These are phyloP conservation scores for Eupithecia exiguata DNA, from an alignment of 2,888 invertebrate species.

Conservation along the genomic window DNA sequence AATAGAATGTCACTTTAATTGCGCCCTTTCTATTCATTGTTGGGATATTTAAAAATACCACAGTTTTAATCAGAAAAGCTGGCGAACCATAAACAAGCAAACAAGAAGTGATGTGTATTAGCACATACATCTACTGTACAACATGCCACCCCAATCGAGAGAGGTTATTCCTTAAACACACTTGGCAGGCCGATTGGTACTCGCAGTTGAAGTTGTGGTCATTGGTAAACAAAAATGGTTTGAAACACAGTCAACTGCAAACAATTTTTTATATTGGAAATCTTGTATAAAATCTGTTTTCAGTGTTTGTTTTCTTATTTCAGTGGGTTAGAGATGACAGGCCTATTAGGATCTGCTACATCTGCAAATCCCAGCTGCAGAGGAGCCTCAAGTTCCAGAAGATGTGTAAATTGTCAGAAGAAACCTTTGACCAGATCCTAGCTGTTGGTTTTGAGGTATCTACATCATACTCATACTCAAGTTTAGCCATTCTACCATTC, in stretches of 20 bases:
- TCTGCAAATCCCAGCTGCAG: slow-evolving; percentile 17
- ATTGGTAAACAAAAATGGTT: background rate
- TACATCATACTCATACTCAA: background rate
- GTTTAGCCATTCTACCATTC: background rate
- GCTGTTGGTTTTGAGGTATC: slow-evolving; percentile 22
- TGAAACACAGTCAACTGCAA: background rate
- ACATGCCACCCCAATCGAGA: too few species aligned
- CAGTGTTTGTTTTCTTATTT: slow-evolving; percentile 5
- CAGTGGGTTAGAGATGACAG: slow-evolving; percentile 21
- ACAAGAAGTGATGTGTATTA: too few species aligned
- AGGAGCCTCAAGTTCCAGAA: slow-evolving; percentile 12
- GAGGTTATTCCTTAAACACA: too few species aligned
- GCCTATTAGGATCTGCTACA: slow-evolving; percentile 17
- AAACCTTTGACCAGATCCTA: slow-evolving; percentile 20
- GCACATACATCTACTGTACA: too few species aligned
- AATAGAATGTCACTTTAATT: background rate
- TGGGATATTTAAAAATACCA: background rate
- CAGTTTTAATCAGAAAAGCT: background rate
- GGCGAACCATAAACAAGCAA: too few species aligned
- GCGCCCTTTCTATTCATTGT: background rate
- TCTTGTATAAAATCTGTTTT: background rate
- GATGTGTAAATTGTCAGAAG: slow-evolving; percentile 20
- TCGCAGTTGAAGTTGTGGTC: background rate
- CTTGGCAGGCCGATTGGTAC: background rate
- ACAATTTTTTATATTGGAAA: background rate